Evolutionary conservation across 2,888 invertebrate genomes (phyloP).

Genomic region (Mimas tiliae): DNA sequence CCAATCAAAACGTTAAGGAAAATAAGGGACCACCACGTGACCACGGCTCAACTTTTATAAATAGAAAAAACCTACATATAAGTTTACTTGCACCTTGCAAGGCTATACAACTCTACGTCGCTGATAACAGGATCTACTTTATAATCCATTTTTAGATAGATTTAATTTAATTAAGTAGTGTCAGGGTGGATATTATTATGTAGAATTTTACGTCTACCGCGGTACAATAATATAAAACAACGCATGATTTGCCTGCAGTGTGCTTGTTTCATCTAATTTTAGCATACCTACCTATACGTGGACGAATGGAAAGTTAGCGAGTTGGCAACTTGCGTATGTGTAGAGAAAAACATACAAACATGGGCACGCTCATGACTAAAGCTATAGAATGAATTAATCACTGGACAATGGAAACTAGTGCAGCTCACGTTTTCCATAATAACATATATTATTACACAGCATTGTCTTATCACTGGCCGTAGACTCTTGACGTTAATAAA

Average conservation of each 20-base stretch:
- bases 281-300: conserved; percentile 63
- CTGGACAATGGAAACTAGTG: conserved; percentile 27
- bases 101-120: background rate
- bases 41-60: conserved; percentile 49
- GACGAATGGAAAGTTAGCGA: conserved; percentile 79
- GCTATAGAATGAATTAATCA: conserved; percentile 26
- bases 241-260: conserved; percentile 63
- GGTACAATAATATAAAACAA: conserved; percentile 39
- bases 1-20: conserved; percentile 65
- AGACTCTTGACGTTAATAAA: background rate
- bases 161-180: background rate
- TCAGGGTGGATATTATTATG: background rate
- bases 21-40: conserved; percentile 63
- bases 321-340: conserved; percentile 66
- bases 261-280: conserved; percentile 74
- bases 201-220: background rate
- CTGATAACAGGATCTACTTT: conserved; percentile 15
- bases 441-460: conserved; percentile 32
- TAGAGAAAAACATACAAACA: conserved; percentile 37
- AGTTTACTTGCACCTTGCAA: conserved; percentile 17
- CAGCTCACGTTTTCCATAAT: conserved; percentile 29
- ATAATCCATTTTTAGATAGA: background rate
- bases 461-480: background rate
- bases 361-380: conserved; percentile 26
- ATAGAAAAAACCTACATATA: conserved; percentile 33